Percentiles rank a stretch among this genome's conserved stretches.
Evolutionary conservation across 2,888 invertebrate species (phyloP).

Genomic region (Cetonia aurata): DNA sequence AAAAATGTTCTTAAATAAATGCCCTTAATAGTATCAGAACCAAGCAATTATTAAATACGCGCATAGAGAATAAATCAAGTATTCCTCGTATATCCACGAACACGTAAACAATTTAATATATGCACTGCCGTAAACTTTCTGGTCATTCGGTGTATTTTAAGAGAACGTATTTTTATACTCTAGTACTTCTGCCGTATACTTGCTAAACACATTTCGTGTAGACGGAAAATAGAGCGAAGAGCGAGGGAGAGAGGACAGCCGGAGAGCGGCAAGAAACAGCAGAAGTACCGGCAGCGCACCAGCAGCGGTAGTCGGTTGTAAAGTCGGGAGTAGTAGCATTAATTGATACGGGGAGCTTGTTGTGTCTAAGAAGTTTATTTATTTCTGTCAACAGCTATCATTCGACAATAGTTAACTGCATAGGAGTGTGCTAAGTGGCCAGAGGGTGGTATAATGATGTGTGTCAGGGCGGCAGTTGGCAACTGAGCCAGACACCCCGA

Average conservation of each 20-base stretch:
- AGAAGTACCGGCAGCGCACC: conserved; percentile 20
- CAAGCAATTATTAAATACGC: conserved; percentile 13
- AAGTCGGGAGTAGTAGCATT: conserved; percentile 28
- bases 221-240: conserved; percentile 34
- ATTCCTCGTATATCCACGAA: conserved; percentile 3
- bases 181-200: conserved; percentile 36
- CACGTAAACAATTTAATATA: conserved; percentile 37
- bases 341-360: conserved; percentile 42
- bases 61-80: conserved; percentile 6
- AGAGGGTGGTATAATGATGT: conserved; percentile 57
- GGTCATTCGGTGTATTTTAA: conserved; percentile 40
- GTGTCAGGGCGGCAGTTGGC: conserved; percentile 61
- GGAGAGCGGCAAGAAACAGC: conserved; percentile 19
- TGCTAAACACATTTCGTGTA: conserved; percentile 37
- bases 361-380: conserved; percentile 51
- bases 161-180: conserved; percentile 39
- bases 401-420: conserved; percentile 48
- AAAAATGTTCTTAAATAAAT: neutral
- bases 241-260: conserved; percentile 19
- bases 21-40: neutral
- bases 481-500: conserved; percentile 64
- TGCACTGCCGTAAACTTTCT: conserved; percentile 31
- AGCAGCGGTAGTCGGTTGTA: conserved; percentile 27
- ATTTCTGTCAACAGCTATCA: conserved; percentile 53
- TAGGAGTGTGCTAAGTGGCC: conserved; percentile 57